Evolutionary conservation across 23 tunicate species (phyloP).

Genomic region (Ascidia mentula): DNA sequence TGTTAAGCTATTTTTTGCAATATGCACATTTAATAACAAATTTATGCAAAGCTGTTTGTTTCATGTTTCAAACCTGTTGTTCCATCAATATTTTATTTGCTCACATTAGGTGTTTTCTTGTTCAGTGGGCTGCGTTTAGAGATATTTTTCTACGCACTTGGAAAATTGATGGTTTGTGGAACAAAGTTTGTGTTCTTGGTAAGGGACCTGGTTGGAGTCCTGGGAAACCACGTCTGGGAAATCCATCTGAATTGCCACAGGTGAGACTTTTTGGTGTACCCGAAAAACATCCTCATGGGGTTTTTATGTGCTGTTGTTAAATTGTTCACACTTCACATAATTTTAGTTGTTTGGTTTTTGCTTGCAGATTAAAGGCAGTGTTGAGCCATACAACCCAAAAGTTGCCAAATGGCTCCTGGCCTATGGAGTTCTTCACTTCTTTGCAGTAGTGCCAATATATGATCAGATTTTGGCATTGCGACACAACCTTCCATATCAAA

Average conservation of each 20-base stretch:
- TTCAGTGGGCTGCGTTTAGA: slow-evolving; percentile 14
- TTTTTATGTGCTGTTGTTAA: neutral
- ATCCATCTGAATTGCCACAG: slow-evolving; percentile 55
- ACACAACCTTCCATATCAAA: neutral
- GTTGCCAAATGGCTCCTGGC: neutral
- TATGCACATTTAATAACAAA: neutral
- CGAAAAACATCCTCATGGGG: too few relatives aligned
- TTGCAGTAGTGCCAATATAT: neutral
- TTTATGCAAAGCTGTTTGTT: neutral
- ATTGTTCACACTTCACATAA: neutral
- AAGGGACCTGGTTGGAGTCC: slow-evolving; percentile 97
- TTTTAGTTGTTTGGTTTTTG: neutral
- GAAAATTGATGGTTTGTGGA: slow-evolving; percentile 49
- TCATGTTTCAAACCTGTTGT: neutral
- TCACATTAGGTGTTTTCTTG: neutral
- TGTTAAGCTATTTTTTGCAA: neutral
- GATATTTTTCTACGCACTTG: slow-evolving; percentile 2
- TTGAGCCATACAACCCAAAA: neutral
- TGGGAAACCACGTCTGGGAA: slow-evolving; percentile 73
- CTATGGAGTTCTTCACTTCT: neutral
- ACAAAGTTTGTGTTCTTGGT: slow-evolving; percentile 60
- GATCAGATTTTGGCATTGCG: neutral
- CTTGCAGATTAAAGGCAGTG: neutral
- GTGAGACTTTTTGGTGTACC: too few relatives aligned
- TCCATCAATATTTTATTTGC: neutral